Conservation (phyloP, 2,113 vertebrate genomes). For the Podilymbus podiceps region DNA sequence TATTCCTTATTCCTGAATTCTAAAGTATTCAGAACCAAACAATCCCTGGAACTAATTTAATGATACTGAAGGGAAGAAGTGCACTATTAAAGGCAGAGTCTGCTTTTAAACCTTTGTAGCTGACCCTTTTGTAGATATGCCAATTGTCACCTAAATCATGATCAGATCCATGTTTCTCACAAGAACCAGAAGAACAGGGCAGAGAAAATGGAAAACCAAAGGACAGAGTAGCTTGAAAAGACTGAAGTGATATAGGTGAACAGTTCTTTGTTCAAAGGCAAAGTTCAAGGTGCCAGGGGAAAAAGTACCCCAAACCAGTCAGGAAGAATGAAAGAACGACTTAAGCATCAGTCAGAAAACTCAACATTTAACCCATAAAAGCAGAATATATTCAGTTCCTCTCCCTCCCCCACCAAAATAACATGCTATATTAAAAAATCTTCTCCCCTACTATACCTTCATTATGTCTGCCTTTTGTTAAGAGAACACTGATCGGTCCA, state of each 20-base stretch:
- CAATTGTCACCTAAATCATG: neutral
- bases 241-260: neutral
- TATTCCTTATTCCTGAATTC: neutral
- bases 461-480: slow-evolving; percentile 87
- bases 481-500: slow-evolving; percentile 84
- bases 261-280: neutral
- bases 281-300: neutral
- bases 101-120: neutral
- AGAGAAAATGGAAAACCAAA: neutral
- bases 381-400: neutral
- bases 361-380: neutral
- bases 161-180: neutral
- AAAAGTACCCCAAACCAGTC: neutral
- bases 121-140: neutral
- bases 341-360: neutral
- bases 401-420: neutral
- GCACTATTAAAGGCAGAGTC: neutral
- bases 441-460: slow-evolving; percentile 77
- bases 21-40: neutral
- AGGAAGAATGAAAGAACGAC: neutral
- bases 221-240: neutral
- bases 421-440: neutral
- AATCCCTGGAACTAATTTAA: neutral
- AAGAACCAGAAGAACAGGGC: neutral
- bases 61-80: neutral